Percentiles rank a stretch among this genome's conserved stretches.
Conservation (phyloP, 2,888 invertebrate species). For the Anoplius nigerrimus region DNA sequence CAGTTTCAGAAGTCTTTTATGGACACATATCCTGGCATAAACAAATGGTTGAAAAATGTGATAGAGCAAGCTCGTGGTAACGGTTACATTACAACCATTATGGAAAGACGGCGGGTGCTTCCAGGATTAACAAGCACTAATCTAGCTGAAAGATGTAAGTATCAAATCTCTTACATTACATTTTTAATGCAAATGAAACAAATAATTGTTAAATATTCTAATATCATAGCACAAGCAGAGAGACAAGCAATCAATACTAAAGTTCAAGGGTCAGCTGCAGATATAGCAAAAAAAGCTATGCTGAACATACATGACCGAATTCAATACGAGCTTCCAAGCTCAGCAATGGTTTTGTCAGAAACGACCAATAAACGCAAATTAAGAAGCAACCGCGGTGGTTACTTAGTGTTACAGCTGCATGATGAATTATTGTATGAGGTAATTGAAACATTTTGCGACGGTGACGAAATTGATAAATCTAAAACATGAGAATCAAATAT, state of each 20-base stretch:
- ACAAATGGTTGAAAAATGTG: constrained; percentile 78
- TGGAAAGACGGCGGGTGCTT: constrained; percentile 86
- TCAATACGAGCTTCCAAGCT: constrained; percentile 72
- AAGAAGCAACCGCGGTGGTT: constrained; percentile 74
- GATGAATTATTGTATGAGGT: constrained; percentile 97
- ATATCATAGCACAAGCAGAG: constrained; percentile 81
- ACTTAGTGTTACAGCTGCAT: constrained; percentile 92
- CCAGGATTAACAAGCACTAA: constrained; percentile 83
- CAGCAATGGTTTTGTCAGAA: constrained; percentile 57
- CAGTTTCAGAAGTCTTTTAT: constrained; percentile 89
- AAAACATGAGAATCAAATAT: no score
- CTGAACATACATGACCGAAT: constrained; percentile 82
- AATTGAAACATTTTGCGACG: constrained; percentile 3
- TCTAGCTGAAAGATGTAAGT: constrained; percentile 79
- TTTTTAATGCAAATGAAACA: no score
- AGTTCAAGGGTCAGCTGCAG: constrained; percentile 97
- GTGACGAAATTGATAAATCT: not conserved
- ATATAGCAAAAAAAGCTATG: constrained; percentile 95
- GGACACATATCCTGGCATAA: constrained; percentile 84
- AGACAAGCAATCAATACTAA: constrained; percentile 97
- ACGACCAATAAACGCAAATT: constrained; percentile 54
- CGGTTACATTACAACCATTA: constrained; percentile 91
- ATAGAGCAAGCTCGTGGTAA: constrained; percentile 81
- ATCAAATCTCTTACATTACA: not conserved
- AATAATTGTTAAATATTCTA: not conserved